phyloP scores from a whole-genome alignment of 2,797 vertebrate species.

The Paguma larvata region DNA sequence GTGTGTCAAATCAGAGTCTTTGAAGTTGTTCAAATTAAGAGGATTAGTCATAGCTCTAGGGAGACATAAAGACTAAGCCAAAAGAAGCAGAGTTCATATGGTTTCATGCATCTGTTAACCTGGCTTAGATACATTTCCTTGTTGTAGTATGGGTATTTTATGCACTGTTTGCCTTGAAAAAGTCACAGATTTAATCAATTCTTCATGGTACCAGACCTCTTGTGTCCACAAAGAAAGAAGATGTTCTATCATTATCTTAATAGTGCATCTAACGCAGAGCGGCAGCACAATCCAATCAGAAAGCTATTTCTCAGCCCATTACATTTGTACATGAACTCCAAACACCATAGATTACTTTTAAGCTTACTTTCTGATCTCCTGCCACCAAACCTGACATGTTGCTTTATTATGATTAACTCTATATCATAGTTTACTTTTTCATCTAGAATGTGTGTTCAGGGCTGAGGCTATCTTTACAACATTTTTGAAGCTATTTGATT shows the following conservation, averaged over 20 bases:
- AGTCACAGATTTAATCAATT: constrained; percentile 69
- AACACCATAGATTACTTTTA: not conserved
- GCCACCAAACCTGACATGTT: not conserved
- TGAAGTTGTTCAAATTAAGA: constrained; percentile 82
- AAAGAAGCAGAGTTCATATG: constrained; percentile 76
- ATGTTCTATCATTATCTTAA: constrained; percentile 38
- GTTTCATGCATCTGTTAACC: constrained; percentile 68
- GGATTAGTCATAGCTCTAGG: constrained; percentile 81
- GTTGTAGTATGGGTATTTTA: constrained; percentile 62
- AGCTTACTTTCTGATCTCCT: not conserved
- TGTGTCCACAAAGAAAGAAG: constrained; percentile 46
- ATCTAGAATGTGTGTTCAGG: not conserved
- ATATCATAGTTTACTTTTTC: not conserved
- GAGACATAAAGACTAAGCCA: constrained; percentile 76
- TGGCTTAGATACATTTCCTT: constrained; percentile 67
- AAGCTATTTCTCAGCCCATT: constrained; percentile 41
- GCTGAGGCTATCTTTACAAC: not conserved
- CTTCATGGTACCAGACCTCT: constrained; percentile 59
- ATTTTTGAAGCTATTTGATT: not conserved
- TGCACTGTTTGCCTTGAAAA: constrained; percentile 71
- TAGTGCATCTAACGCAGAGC: not conserved
- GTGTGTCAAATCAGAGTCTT: constrained; percentile 77
- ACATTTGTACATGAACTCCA: not conserved
- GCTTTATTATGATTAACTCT: not conserved
- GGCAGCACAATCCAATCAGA: constrained; percentile 37